A percentile compares a stretch with the other conserved stretches of the same genome.
phyloP scores from a whole-genome alignment of 2,888 invertebrate species.

The Agriopis leucophaearia region DNA sequence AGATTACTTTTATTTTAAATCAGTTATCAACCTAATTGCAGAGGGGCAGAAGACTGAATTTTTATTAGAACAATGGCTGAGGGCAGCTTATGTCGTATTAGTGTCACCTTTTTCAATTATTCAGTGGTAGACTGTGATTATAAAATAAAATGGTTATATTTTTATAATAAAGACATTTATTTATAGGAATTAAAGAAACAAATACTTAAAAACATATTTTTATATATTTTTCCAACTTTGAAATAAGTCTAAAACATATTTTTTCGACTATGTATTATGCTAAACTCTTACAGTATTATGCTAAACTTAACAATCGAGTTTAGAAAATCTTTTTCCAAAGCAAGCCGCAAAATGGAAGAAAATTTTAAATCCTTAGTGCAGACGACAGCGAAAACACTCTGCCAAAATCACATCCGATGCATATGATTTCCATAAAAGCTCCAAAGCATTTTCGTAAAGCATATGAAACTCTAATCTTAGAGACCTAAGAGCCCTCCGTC shows the following conservation, averaged over 20 bases:
- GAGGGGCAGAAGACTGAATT: constrained; percentile 23
- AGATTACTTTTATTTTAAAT: constrained; percentile 36
- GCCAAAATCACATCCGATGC: constrained; percentile 28
- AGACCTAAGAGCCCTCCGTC: constrained; percentile 3
- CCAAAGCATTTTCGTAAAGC: constrained; percentile 24
- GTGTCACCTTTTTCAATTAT: constrained; percentile 7
- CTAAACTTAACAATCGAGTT: too few species aligned
- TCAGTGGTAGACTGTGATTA: not conserved
- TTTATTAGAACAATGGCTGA: constrained; percentile 19
- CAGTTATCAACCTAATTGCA: constrained; percentile 28
- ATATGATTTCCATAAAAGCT: constrained; percentile 35
- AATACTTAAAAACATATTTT: too few species aligned
- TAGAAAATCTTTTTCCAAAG: not conserved
- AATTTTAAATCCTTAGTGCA: constrained; percentile 12
- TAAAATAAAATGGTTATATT: too few species aligned
- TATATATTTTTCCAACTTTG: too few species aligned
- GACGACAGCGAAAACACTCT: constrained; percentile 17
- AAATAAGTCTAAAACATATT: too few species aligned
- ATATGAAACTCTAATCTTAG: constrained; percentile 10
- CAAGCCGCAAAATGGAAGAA: constrained; percentile 16
- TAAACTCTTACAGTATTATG: too few species aligned
- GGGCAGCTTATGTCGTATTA: constrained; percentile 11
- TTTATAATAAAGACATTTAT: too few species aligned
- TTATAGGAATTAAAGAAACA: too few species aligned
- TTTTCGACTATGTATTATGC: too few species aligned